Conservation (phyloP, 2,113 vertebrate genomes). For the Indicator maculatus region DNA sequence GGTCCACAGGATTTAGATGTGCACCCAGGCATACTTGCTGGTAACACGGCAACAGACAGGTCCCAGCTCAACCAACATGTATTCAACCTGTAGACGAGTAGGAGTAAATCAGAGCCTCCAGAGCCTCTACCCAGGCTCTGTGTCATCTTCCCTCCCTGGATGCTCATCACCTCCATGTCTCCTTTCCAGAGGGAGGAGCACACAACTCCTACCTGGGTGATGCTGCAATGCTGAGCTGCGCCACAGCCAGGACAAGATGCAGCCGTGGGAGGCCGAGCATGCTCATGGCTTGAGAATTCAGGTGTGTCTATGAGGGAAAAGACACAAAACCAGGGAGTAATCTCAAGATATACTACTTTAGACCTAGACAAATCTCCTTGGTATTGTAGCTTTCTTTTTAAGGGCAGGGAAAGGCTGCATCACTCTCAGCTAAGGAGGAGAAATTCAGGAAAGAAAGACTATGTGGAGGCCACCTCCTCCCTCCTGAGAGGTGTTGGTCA, state of each 20-base stretch:
- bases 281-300: background rate
- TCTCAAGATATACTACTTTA: background rate
- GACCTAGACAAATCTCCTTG: background rate
- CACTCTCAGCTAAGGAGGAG: background rate
- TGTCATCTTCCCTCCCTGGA: background rate
- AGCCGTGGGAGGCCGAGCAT: background rate
- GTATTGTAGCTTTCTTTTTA: background rate
- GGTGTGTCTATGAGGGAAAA: background rate
- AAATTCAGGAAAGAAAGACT: background rate
- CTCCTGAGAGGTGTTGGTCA: background rate
- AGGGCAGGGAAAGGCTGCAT: background rate
- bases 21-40: background rate
- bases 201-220: background rate
- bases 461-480: background rate
- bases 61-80: background rate
- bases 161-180: fast-evolving
- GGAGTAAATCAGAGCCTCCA: background rate
- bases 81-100: fast-evolving
- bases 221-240: background rate
- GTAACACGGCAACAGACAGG: background rate
- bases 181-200: background rate
- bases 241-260: background rate
- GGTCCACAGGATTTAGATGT: background rate
- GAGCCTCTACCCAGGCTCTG: background rate
- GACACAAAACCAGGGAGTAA: background rate